Conservation (phyloP, 2,113 vertebrate genomes). For the Acanthisitta chloris region DNA sequence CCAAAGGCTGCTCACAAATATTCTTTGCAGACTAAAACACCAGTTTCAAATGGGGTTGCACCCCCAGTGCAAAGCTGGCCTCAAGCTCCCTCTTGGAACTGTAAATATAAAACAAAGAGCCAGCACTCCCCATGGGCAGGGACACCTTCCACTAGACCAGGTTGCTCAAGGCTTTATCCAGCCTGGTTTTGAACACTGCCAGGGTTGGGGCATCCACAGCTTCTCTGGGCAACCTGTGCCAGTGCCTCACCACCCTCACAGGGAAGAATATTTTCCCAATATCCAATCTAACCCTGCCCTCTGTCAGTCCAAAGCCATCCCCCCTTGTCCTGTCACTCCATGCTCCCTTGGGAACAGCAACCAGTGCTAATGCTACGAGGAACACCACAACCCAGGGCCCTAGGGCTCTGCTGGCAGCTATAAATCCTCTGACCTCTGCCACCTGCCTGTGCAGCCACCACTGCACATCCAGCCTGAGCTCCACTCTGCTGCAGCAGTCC, state of each 20-base stretch:
- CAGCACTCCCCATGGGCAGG: not conserved
- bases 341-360: not conserved
- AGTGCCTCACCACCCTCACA: not conserved
- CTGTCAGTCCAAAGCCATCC: not conserved
- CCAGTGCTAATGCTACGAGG: not conserved
- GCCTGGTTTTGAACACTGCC: not conserved
- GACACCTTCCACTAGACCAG: rapidly evolving
- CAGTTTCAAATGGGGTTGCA: rapidly evolving
- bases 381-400: not conserved
- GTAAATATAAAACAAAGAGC: rapidly evolving
- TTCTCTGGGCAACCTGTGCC: not conserved
- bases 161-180: rapidly evolving
- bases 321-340: not conserved
- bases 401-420: not conserved
- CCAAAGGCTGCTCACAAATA: not conserved
- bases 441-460: not conserved
- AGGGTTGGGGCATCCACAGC: not conserved
- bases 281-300: not conserved
- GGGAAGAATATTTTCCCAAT: not conserved
- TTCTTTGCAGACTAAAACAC: not conserved
- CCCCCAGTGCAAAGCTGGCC: not conserved
- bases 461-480: not conserved
- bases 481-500: not conserved
- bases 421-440: not conserved
- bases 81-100: rapidly evolving